Evolutionary conservation across 2,113 vertebrate species (phyloP).

Genomic region (Apodemus speciosus): DNA sequence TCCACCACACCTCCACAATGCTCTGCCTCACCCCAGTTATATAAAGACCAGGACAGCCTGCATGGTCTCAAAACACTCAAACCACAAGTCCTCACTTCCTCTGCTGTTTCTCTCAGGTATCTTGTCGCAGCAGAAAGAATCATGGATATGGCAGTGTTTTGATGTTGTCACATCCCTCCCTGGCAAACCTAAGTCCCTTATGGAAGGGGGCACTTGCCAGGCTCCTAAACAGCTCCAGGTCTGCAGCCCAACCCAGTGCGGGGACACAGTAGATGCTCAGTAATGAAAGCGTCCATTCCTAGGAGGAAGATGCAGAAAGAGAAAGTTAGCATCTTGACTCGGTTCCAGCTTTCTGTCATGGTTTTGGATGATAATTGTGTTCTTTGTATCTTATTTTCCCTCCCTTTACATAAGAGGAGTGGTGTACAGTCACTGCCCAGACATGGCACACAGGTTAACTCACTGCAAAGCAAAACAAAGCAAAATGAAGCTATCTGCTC

Average conservation of each 20-base stretch:
- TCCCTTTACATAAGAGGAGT: slow-evolving; percentile 37
- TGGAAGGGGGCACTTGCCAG: not conserved
- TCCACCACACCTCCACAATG: not conserved
- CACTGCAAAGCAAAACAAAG: not conserved
- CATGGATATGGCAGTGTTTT: not conserved
- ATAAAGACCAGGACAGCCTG: not conserved
- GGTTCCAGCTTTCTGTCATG: slow-evolving; percentile 16
- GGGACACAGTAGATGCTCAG: not conserved
- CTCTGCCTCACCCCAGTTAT: not conserved
- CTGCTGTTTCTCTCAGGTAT: not conserved
- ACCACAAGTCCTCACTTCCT: not conserved
- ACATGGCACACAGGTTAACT: slow-evolving; percentile 20
- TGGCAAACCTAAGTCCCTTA: not conserved
- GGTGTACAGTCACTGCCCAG: slow-evolving; percentile 32
- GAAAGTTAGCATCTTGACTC: slow-evolving; percentile 42
- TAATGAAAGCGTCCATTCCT: not conserved
- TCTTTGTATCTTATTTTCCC: slow-evolving; percentile 46
- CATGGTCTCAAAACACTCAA: not conserved
- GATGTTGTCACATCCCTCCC: not conserved
- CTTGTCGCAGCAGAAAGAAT: not conserved
- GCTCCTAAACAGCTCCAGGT: not conserved
- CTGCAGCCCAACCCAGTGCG: rapidly evolving
- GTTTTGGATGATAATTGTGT: slow-evolving; percentile 19
- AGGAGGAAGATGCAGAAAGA: slow-evolving; percentile 3
- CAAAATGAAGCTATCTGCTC: slow-evolving; percentile 1